These are phyloP conservation scores for Xanthia togata DNA, from an alignment of 2,888 invertebrate genomes.

Conservation along the genomic window DNA sequence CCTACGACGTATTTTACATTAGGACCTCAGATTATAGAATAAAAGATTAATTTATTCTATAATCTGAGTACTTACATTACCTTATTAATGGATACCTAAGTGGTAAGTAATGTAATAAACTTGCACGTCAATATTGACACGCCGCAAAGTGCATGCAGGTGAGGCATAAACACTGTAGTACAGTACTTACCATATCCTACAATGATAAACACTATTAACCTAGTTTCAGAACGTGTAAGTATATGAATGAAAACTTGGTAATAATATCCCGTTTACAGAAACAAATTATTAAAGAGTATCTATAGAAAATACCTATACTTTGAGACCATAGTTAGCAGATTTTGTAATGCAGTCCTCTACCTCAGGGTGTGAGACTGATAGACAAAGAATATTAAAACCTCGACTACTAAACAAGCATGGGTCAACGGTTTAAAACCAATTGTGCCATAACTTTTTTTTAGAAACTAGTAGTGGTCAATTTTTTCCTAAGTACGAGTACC, in stretches of 20 bases:
- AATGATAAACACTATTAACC: background rate
- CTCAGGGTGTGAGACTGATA: background rate
- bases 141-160: background rate
- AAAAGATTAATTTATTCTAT: too few species aligned
- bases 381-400: background rate
- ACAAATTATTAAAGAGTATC: background rate
- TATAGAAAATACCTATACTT: background rate
- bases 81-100: background rate
- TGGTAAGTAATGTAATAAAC: background rate
- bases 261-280: background rate
- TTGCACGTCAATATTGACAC: background rate
- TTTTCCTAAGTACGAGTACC: too few species aligned
- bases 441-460: background rate
- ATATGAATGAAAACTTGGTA: background rate
- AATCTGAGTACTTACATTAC: too few species aligned
- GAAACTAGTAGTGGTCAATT: too few species aligned
- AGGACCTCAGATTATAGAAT: too few species aligned
- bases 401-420: background rate
- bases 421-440: background rate
- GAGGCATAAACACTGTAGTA: background rate
- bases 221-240: background rate
- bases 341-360: too few species aligned
- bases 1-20: too few species aligned
- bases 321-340: too few species aligned
- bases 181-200: background rate